Conservation (phyloP, 2,113 vertebrate species). For the Mormyrus iriodes region DNA sequence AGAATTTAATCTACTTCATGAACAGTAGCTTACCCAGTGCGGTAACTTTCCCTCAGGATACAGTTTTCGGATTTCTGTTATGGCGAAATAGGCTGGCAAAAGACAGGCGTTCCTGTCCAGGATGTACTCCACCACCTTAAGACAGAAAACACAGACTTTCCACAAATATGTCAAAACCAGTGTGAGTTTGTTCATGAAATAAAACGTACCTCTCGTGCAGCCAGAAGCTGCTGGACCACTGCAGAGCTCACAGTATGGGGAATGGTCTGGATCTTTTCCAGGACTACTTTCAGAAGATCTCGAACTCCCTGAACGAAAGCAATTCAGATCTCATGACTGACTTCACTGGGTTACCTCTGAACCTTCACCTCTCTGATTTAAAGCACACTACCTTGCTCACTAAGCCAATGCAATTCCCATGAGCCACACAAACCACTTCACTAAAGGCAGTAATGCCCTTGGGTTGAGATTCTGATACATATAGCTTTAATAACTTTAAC, state of each 20-base stretch:
- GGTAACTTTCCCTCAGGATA: constrained; percentile 94
- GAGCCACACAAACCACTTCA: not conserved
- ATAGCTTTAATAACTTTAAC: not conserved
- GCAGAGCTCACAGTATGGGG: constrained; percentile 93
- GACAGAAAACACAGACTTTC: not conserved
- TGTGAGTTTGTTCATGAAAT: not conserved
- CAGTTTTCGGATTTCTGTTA: constrained; percentile 92
- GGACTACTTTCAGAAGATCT: constrained; percentile 84
- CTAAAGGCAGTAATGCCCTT: not conserved
- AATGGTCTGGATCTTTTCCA: constrained; percentile 93
- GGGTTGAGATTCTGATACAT: not conserved
- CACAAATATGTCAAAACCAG: not conserved
- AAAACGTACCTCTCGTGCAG: constrained; percentile 78
- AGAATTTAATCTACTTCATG: not conserved
- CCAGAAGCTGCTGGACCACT: constrained; percentile 89
- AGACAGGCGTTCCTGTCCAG: constrained; percentile 95
- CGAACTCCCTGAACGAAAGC: constrained; percentile 75
- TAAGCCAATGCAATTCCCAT: not conserved
- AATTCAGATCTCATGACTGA: not conserved
- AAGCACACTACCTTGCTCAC: not conserved
- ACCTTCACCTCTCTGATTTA: not conserved
- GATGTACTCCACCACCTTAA: constrained; percentile 94
- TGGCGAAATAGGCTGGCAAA: constrained; percentile 90
- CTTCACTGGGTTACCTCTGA: not conserved
- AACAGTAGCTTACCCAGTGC: constrained; percentile 77